Evolutionary conservation across 2,113 vertebrate species (phyloP).

Genomic region (Callochromis pleurospilus): DNA sequence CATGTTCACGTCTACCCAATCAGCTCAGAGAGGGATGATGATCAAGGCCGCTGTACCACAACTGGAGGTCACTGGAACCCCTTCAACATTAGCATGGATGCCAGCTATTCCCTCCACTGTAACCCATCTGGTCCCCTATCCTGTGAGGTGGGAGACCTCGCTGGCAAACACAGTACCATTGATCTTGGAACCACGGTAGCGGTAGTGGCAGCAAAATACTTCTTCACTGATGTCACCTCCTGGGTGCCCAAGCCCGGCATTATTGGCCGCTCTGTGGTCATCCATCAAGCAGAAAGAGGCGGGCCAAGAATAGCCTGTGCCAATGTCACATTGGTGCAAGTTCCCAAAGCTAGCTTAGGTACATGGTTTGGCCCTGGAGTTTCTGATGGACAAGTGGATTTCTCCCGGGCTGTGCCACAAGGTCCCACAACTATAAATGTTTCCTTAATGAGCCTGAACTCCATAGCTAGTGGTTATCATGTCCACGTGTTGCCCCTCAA

Average conservation of each 20-base stretch:
- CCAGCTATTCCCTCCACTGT: slow-evolving; percentile 62
- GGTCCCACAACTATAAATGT: slow-evolving; percentile 60
- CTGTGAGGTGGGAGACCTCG: slow-evolving; percentile 74
- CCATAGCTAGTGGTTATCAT: slow-evolving; percentile 66
- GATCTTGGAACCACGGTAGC: slow-evolving; percentile 29
- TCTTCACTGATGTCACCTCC: slow-evolving; percentile 75
- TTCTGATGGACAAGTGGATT: slow-evolving; percentile 45
- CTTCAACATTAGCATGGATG: slow-evolving; percentile 37
- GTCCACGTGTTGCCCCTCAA: slow-evolving; percentile 70
- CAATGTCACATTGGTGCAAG: slow-evolving; percentile 64
- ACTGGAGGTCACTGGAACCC: slow-evolving; percentile 76
- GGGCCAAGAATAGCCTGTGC: slow-evolving; percentile 68
- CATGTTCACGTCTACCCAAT: slow-evolving; percentile 73
- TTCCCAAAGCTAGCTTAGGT: slow-evolving; percentile 25
- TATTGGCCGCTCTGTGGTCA: slow-evolving; percentile 69
- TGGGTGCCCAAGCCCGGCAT: slow-evolving; percentile 52
- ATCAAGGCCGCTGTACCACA: slow-evolving; percentile 47
- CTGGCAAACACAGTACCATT: slow-evolving; percentile 57
- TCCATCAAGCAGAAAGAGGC: slow-evolving; percentile 56
- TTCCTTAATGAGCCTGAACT: slow-evolving; percentile 51
- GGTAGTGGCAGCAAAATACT: slow-evolving; percentile 45
- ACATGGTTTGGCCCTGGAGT: slow-evolving; percentile 60
- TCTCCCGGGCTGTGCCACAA: slow-evolving; percentile 60
- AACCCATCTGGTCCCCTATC: slow-evolving; percentile 49
- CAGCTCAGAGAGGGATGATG: slow-evolving; percentile 67